phyloP scores from a whole-genome alignment of 2,113 vertebrate species.

The Catharus minimus region DNA sequence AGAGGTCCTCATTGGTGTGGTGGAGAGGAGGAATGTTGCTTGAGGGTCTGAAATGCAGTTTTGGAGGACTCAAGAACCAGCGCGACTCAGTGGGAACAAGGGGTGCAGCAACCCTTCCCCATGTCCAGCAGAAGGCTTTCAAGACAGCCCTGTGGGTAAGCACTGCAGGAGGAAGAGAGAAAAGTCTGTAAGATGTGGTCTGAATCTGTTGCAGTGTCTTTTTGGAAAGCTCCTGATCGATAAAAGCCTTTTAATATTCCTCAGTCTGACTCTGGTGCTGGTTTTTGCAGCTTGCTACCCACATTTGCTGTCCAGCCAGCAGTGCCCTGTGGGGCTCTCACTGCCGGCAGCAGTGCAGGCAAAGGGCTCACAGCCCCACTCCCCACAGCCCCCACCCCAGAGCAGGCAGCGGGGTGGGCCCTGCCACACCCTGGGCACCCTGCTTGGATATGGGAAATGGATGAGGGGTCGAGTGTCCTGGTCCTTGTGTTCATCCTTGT shows the following conservation, averaged over 20 bases:
- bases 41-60: background rate
- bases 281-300: background rate
- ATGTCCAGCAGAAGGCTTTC: background rate
- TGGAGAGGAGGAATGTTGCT: background rate
- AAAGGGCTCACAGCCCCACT: background rate
- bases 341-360: background rate
- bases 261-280: background rate
- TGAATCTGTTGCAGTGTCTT: background rate
- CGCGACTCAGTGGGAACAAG: background rate
- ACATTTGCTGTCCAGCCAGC: background rate
- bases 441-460: rapidly evolving
- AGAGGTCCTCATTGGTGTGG: background rate
- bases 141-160: background rate
- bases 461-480: background rate
- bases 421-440: background rate
- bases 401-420: rapidly evolving
- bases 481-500: background rate
- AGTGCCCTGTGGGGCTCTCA: rapidly evolving
- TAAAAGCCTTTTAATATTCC: background rate
- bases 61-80: background rate
- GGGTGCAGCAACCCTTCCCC: background rate
- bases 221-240: background rate
- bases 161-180: background rate
- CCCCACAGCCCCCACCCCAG: too few species aligned
- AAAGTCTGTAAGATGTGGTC: background rate